Conservation (phyloP, 2,797 vertebrate genomes). For the Sebastiscus tertius region DNA sequence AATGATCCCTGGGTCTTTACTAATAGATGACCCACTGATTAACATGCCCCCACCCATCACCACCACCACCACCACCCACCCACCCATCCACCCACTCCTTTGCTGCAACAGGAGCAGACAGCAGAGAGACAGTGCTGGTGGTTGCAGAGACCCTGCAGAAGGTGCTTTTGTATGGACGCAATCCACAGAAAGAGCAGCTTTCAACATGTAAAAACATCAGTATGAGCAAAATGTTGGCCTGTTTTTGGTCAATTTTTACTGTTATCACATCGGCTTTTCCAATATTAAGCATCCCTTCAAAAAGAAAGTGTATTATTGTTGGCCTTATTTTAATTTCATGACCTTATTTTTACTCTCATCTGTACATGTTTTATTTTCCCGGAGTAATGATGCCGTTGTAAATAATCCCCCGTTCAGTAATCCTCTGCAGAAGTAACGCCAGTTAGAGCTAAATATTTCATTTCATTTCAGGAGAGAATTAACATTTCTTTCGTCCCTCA, state of each 20-base stretch:
- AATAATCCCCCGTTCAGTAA: constrained; percentile 25
- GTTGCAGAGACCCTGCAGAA: not conserved
- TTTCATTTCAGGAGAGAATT: constrained; percentile 9
- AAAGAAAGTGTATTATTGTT: not conserved
- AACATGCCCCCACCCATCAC: constrained; percentile 43
- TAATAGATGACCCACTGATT: constrained; percentile 81
- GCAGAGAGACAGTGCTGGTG: not conserved
- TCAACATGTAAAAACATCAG: not conserved
- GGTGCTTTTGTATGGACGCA: not conserved
- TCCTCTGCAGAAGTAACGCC: constrained; percentile 25
- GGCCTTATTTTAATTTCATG: constrained; percentile 2
- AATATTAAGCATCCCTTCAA: not conserved
- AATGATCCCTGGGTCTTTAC: constrained; percentile 76
- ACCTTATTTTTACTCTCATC: constrained; percentile 6
- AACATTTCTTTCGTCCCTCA: not conserved
- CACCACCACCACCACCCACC: not conserved
- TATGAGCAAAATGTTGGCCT: not conserved
- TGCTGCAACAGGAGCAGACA: constrained; percentile 1
- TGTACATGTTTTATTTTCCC: constrained; percentile 11
- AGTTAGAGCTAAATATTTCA: constrained; percentile 9
- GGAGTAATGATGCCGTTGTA: too few relatives aligned
- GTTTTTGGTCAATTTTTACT: not conserved
- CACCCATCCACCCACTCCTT: not conserved
- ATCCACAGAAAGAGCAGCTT: not conserved
- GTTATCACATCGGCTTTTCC: not conserved